Evolutionary conservation across 2,797 vertebrate genomes (phyloP).

Genomic region (Semaprochilodus insignis): DNA sequence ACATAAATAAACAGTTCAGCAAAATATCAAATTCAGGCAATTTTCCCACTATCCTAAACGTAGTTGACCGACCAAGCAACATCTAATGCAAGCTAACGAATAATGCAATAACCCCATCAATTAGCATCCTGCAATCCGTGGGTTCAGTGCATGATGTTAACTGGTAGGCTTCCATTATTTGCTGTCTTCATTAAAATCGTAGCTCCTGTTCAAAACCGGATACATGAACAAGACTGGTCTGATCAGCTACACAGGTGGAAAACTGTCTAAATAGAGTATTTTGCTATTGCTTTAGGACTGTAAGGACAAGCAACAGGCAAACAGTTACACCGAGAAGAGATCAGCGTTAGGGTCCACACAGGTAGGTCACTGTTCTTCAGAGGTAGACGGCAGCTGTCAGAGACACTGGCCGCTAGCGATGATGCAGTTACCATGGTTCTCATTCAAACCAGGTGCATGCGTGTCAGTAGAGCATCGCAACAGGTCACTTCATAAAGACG

Average conservation of each 20-base stretch:
- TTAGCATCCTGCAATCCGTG: too few relatives aligned
- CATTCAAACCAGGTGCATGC: constrained; percentile 66
- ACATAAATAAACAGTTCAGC: too few relatives aligned
- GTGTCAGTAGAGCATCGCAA: constrained; percentile 41
- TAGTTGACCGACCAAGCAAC: too few relatives aligned
- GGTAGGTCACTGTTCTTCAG: not conserved
- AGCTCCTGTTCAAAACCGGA: not conserved
- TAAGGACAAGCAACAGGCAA: not conserved
- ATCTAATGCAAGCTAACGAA: too few relatives aligned
- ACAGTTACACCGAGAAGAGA: not conserved
- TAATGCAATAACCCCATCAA: too few relatives aligned
- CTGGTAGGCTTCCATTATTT: too few relatives aligned
- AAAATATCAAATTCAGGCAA: too few relatives aligned
- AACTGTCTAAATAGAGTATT: not conserved
- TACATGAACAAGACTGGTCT: not conserved
- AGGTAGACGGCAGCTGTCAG: not conserved
- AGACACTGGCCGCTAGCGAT: constrained; percentile 4
- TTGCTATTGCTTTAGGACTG: not conserved
- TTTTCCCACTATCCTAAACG: too few relatives aligned
- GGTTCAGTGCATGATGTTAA: too few relatives aligned
- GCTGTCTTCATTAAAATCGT: too few relatives aligned
- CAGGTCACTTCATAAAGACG: not conserved
- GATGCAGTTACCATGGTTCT: not conserved
- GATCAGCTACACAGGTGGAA: not conserved
- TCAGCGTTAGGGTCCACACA: not conserved